A percentile compares a stretch with the other conserved stretches of the same genome.
These are phyloP conservation scores for Caracal caracal DNA, from an alignment of 2,113 vertebrate genomes.

Conservation along the genomic window DNA sequence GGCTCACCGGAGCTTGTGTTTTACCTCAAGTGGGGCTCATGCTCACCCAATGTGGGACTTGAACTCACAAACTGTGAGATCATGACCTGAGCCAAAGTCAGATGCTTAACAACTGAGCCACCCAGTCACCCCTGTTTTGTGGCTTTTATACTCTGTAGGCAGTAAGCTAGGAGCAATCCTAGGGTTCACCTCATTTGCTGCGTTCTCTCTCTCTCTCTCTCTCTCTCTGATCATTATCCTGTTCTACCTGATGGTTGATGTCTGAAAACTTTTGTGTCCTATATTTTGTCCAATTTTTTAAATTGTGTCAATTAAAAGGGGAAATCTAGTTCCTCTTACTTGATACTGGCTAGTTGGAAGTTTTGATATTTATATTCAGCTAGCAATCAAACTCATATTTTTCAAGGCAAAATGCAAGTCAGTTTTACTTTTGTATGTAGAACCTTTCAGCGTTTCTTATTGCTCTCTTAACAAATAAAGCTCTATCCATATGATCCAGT, in stretches of 20 bases:
- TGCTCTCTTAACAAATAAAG: neutral
- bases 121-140: neutral
- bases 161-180: neutral
- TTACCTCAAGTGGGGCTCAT: no score
- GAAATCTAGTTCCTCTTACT: neutral
- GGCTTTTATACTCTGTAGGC: neutral
- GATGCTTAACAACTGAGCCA: no score
- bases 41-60: no score
- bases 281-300: neutral
- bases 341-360: neutral
- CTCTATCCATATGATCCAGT: neutral
- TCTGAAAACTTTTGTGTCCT: neutral
- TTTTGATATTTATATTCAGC: neutral
- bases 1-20: no score
- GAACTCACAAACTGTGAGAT: no score
- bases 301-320: neutral
- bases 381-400: neutral
- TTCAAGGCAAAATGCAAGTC: neutral
- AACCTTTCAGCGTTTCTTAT: neutral
- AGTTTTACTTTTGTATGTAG: neutral
- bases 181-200: neutral
- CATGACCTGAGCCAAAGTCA: no score
- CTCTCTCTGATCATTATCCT: neutral
- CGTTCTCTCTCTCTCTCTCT: no score
- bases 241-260: neutral